Conservation (phyloP, 2,797 vertebrate species). For the Scyliorhinus canicula region DNA sequence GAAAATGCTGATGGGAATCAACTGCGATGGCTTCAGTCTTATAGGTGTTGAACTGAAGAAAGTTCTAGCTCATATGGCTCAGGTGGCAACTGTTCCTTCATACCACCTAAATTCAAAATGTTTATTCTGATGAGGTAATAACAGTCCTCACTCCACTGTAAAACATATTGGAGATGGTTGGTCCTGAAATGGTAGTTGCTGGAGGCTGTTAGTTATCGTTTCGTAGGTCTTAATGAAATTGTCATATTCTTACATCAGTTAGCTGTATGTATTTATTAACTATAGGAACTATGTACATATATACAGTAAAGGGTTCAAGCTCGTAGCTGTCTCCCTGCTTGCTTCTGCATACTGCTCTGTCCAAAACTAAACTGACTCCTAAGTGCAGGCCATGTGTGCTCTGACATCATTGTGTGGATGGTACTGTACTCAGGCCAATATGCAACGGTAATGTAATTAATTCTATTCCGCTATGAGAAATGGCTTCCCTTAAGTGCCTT, state of each 20-base stretch:
- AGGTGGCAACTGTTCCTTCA: not conserved
- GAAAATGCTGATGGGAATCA: not conserved
- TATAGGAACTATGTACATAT: too few relatives aligned
- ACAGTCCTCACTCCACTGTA: not conserved
- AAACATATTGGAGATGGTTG: not conserved
- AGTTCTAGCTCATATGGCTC: not conserved
- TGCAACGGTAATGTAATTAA: not conserved
- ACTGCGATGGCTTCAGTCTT: not conserved
- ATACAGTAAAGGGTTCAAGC: too few relatives aligned
- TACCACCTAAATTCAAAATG: not conserved
- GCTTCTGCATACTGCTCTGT: too few relatives aligned
- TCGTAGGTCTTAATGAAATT: too few relatives aligned
- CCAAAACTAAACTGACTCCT: too few relatives aligned
- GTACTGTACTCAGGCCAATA: too few relatives aligned
- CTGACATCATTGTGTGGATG: too few relatives aligned
- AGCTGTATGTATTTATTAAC: too few relatives aligned
- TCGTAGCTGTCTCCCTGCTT: too few relatives aligned
- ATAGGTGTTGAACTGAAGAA: not conserved
- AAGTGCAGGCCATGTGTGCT: too few relatives aligned
- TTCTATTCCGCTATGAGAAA: not conserved
- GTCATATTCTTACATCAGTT: too few relatives aligned
- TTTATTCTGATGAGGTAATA: not conserved
- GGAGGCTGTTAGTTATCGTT: too few relatives aligned
- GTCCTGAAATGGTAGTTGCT: not conserved
- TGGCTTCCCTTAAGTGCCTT: not conserved